phyloP scores from a whole-genome alignment of 2,888 invertebrate genomes.

The Bimastos eiseni region DNA sequence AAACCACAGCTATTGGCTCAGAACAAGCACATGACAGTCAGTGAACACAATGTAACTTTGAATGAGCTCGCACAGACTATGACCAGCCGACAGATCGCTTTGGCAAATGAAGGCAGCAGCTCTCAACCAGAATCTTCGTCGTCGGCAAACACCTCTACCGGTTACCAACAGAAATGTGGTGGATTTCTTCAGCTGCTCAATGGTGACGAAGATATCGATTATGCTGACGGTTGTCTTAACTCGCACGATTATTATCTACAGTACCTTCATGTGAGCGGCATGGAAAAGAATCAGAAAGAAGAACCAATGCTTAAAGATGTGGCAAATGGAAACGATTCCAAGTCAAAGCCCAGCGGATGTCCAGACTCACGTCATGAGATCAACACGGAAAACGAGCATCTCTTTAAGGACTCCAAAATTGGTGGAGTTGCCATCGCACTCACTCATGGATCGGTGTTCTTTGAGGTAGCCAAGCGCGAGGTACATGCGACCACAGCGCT shows the following conservation, averaged over 20 bases:
- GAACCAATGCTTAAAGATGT: background rate
- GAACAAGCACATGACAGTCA: background rate
- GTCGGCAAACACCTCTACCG: background rate
- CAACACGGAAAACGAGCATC: slow-evolving; percentile 70
- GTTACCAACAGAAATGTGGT: background rate
- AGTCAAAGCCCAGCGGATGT: background rate
- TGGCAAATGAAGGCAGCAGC: background rate
- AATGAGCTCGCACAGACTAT: background rate
- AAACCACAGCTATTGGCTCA: background rate
- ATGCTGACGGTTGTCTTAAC: background rate
- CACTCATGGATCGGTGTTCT: slow-evolving; percentile 88
- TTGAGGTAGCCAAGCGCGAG: slow-evolving; percentile 95
- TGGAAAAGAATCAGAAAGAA: background rate
- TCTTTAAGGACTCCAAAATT: slow-evolving; percentile 85
- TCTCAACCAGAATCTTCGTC: background rate
- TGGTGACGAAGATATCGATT: background rate
- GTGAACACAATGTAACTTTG: background rate
- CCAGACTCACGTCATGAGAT: slow-evolving; percentile 16
- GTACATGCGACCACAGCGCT: slow-evolving; percentile 92
- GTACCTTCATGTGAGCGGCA: slow-evolving; percentile 7
- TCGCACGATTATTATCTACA: slow-evolving; percentile 2
- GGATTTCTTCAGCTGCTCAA: slow-evolving; percentile 24
- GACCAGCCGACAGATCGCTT: background rate
- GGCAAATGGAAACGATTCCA: background rate
- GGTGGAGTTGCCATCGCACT: slow-evolving; percentile 94